phyloP scores from a whole-genome alignment of 2,797 vertebrate genomes.

The Cyclura pinguis region DNA sequence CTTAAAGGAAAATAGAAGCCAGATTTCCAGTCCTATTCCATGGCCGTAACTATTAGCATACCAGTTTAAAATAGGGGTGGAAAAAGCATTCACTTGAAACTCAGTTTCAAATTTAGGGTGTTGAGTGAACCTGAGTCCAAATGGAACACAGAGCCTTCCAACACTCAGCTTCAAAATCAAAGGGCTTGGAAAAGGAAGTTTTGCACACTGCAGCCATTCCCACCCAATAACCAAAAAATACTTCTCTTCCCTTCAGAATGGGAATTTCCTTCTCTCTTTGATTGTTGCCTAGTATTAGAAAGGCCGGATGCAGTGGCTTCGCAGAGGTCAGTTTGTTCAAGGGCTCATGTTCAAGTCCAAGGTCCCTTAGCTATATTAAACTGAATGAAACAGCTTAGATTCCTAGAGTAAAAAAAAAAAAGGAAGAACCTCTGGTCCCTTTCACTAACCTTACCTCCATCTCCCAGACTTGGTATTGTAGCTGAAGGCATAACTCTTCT shows the following conservation, averaged over 20 bases:
- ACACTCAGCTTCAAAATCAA: background rate
- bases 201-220: background rate
- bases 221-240: background rate
- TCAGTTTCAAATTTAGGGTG: too few species aligned
- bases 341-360: background rate
- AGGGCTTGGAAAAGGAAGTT: background rate
- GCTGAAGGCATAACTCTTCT: slow-evolving; percentile 78
- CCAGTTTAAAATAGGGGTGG: background rate
- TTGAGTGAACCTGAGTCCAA: background rate
- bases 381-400: background rate
- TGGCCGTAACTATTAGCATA: too few species aligned
- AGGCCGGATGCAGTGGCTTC: background rate
- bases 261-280: background rate
- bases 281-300: background rate
- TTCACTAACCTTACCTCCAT: slow-evolving; percentile 88
- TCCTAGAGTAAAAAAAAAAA: slow-evolving; percentile 9
- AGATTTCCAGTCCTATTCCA: too few species aligned
- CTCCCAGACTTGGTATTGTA: slow-evolving; percentile 87
- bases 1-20: too few species aligned
- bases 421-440: background rate
- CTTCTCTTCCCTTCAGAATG: background rate
- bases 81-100: background rate
- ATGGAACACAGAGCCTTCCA: background rate
- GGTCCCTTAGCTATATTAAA: too few species aligned
- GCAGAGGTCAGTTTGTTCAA: background rate